phyloP scores from a whole-genome alignment of 2,888 invertebrate species.

The Hirtodrosophila histrioides region DNA sequence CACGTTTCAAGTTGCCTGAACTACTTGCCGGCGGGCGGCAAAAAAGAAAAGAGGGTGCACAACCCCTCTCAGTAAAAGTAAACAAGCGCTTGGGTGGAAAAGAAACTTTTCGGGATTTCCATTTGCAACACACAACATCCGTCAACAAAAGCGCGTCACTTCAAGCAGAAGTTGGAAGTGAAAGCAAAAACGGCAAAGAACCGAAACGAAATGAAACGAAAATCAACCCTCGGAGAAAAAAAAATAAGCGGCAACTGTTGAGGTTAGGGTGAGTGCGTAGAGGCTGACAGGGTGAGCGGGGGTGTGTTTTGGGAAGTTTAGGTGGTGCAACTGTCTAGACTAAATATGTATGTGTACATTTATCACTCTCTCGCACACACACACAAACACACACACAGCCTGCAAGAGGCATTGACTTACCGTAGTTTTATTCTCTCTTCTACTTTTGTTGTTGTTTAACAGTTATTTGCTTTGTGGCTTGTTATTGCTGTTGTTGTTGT shows the following conservation, averaged over 20 bases:
- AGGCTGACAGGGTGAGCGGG: conserved; percentile 12
- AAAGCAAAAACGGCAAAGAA: conserved; percentile 53
- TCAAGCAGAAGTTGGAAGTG: conserved; percentile 50
- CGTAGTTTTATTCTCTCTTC: conserved; percentile 26
- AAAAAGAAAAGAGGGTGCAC: conserved; percentile 25
- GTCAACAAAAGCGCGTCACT: conserved; percentile 66
- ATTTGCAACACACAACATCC: conserved; percentile 55
- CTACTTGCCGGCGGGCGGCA: conserved; percentile 44
- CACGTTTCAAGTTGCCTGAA: too few relatives aligned
- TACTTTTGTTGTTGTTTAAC: conserved; percentile 3
- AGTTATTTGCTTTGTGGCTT: neutral
- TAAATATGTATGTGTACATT: conserved; percentile 47
- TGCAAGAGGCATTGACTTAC: conserved; percentile 61
- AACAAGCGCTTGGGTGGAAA: conserved; percentile 34
- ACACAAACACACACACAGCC: conserved; percentile 2
- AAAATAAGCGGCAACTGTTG: conserved; percentile 23
- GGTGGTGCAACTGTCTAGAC: conserved; percentile 73
- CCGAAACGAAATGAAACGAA: conserved; percentile 50
- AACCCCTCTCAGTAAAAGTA: conserved; percentile 31
- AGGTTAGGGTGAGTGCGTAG: conserved; percentile 8
- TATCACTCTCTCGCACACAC: conserved; percentile 41
- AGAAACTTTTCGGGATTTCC: conserved; percentile 55
- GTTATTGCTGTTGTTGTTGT: conserved; percentile 18
- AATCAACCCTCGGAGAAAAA: conserved; percentile 61
- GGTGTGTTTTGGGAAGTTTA: conserved; percentile 2